A percentile compares a stretch with the other conserved stretches of the same genome.
Evolutionary conservation across 2,888 invertebrate species (phyloP).

Genomic region (Pyrrhosoma nymphula): DNA sequence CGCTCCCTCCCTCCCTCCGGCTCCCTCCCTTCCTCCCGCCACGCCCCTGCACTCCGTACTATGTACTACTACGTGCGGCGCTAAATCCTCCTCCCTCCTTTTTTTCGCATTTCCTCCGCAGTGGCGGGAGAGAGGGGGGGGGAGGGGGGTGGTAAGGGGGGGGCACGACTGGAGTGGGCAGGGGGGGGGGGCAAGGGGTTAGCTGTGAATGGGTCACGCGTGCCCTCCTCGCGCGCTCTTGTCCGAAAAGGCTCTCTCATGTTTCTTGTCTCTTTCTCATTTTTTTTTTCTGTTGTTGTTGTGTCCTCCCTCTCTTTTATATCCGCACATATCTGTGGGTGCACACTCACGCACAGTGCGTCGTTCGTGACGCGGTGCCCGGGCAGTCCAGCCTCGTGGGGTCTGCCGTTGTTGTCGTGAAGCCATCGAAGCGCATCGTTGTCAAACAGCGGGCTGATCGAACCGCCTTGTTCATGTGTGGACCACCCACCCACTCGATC

Average conservation of each 20-base stretch:
- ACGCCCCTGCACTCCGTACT: neutral
- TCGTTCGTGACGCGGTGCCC: too few relatives aligned
- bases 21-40: neutral
- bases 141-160: neutral
- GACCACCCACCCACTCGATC: neutral
- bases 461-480: neutral
- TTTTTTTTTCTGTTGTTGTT: neutral
- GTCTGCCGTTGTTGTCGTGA: neutral
- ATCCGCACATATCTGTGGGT: neutral
- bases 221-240: neutral
- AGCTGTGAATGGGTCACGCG: neutral
- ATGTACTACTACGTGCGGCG: neutral
- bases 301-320: neutral
- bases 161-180: neutral
- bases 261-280: neutral
- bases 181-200: neutral
- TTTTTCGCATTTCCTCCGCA: constrained; percentile 65
- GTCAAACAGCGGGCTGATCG: neutral
- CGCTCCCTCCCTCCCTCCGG: neutral
- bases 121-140: neutral
- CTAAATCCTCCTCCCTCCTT: neutral
- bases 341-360: neutral
- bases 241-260: constrained; percentile 24
- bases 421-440: neutral
- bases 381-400: too few relatives aligned